Evolutionary conservation across 2,888 invertebrate genomes (phyloP).

Genomic region (Oxyteleia sp.): DNA sequence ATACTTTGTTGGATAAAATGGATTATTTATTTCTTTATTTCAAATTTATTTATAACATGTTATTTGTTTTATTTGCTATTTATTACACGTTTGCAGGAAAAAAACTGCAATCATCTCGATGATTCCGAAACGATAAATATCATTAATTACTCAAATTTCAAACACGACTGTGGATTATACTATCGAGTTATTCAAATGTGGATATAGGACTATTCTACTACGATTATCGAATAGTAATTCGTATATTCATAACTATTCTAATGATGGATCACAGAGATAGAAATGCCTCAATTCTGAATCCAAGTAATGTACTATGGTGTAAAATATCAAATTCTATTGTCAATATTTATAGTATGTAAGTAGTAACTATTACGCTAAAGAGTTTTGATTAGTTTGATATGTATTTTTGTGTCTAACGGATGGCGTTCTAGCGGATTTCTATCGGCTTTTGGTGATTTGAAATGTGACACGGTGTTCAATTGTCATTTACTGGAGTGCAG

Average conservation of each 20-base stretch:
- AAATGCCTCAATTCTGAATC: slow-evolving; percentile 63
- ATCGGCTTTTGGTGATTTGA: slow-evolving; percentile 21
- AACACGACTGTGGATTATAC: slow-evolving; percentile 75
- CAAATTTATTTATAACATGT: background rate
- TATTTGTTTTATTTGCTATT: background rate
- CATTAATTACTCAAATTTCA: slow-evolving; percentile 69
- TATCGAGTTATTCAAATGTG: slow-evolving; percentile 79
- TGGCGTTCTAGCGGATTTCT: slow-evolving; percentile 29
- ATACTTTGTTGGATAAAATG: slow-evolving; percentile 28
- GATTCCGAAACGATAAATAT: slow-evolving; percentile 33
- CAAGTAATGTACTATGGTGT: slow-evolving; percentile 59
- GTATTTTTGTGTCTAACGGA: slow-evolving; percentile 58
- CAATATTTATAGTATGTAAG: slow-evolving; percentile 47
- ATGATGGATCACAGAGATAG: slow-evolving; percentile 71
- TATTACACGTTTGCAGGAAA: background rate
- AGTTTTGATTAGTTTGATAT: slow-evolving; percentile 56
- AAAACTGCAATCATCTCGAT: slow-evolving; percentile 13
- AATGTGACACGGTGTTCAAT: slow-evolving; percentile 21
- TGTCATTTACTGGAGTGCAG: slow-evolving; percentile 20
- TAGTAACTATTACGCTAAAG: slow-evolving; percentile 60
- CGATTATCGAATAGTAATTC: slow-evolving; percentile 67
- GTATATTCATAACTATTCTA: slow-evolving; percentile 72
- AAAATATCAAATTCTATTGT: slow-evolving; percentile 54
- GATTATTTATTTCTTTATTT: slow-evolving; percentile 8
- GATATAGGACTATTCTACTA: slow-evolving; percentile 77